Conservation (phyloP, 2,797 vertebrate genomes). For the Hemibagrus guttatus region DNA sequence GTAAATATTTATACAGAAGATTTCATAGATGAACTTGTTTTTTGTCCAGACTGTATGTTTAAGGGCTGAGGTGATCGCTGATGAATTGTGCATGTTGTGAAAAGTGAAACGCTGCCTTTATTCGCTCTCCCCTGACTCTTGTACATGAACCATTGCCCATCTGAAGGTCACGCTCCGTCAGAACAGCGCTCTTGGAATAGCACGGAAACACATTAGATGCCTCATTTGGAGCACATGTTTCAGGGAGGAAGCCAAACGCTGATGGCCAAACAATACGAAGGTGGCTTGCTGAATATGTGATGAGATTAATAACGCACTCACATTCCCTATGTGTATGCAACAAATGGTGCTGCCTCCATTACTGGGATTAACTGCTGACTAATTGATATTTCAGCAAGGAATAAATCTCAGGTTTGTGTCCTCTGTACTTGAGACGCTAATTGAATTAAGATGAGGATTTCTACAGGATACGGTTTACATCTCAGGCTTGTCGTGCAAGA, state of each 20-base stretch:
- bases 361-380: slow-evolving; percentile 39
- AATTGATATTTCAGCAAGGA: slow-evolving; percentile 45
- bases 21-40: background rate
- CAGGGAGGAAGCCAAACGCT: slow-evolving; percentile 48
- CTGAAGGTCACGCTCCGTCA: slow-evolving; percentile 53
- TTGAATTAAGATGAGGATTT: slow-evolving; percentile 38
- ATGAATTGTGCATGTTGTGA: slow-evolving; percentile 51
- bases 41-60: background rate
- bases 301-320: slow-evolving; percentile 52
- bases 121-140: slow-evolving; percentile 47
- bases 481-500: background rate
- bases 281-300: slow-evolving; percentile 49
- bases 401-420: slow-evolving; percentile 30
- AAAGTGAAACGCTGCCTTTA: slow-evolving; percentile 55
- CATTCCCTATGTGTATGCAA: slow-evolving; percentile 47
- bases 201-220: slow-evolving; percentile 58
- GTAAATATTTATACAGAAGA: background rate
- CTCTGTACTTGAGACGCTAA: slow-evolving; percentile 32
- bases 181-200: slow-evolving; percentile 49
- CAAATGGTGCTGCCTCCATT: slow-evolving; percentile 48
- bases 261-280: slow-evolving; percentile 45
- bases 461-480: background rate
- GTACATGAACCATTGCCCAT: slow-evolving; percentile 56
- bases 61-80: slow-evolving; percentile 33
- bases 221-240: slow-evolving; percentile 59